These are phyloP conservation scores for Motacilla tschutschensis DNA, from an alignment of 2,113 vertebrate species.

Conservation along the genomic window DNA sequence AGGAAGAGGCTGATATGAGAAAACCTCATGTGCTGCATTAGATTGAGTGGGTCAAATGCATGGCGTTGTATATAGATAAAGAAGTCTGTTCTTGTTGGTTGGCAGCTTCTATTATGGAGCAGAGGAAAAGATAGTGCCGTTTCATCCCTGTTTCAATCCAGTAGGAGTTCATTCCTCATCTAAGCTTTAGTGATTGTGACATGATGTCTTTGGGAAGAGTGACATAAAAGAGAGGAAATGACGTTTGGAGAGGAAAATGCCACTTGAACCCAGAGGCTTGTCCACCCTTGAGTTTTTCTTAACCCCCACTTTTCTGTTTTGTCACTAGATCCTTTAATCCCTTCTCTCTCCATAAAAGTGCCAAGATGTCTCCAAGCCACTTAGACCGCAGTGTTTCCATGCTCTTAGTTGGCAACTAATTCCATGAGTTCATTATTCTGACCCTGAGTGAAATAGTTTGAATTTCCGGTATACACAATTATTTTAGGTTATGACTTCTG, in stretches of 20 bases:
- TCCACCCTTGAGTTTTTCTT: constrained; percentile 31
- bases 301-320: constrained; percentile 32
- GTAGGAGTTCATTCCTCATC: constrained; percentile 32
- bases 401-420: constrained; percentile 36
- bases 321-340: constrained; percentile 55
- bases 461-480: constrained; percentile 40
- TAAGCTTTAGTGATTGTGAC: constrained; percentile 32
- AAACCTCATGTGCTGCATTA: constrained; percentile 4
- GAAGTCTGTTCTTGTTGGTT: neutral
- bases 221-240: constrained; percentile 35
- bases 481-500: constrained; percentile 49
- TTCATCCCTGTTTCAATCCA: constrained; percentile 20
- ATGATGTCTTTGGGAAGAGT: constrained; percentile 20
- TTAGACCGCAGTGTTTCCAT: constrained; percentile 29
- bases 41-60: constrained; percentile 5
- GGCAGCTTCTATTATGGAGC: constrained; percentile 1
- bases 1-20: constrained; percentile 33
- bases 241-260: constrained; percentile 22
- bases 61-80: constrained; percentile 2
- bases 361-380: constrained; percentile 51
- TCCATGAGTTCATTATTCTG: constrained; percentile 22
- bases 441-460: constrained; percentile 27
- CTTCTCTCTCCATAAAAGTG: constrained; percentile 62
- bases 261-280: constrained; percentile 30
- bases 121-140: constrained; percentile 11